A percentile compares a stretch with the other conserved stretches of the same genome.
These are phyloP conservation scores for Bellardia bayeri DNA, from an alignment of 2,888 invertebrate species.

Conservation along the genomic window DNA sequence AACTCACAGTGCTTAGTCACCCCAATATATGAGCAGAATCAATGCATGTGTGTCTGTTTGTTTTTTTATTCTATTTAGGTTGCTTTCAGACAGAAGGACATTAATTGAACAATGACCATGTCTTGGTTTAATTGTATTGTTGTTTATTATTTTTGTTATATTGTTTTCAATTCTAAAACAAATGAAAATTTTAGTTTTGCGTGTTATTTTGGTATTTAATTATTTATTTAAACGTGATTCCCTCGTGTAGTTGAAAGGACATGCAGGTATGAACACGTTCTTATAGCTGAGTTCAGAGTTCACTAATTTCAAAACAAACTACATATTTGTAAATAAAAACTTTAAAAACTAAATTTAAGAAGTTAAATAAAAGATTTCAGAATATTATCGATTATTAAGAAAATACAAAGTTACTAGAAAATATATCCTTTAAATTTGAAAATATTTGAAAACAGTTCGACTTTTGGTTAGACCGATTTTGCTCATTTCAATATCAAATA, in stretches of 20 bases:
- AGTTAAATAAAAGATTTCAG: too few relatives aligned
- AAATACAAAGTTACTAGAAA: too few relatives aligned
- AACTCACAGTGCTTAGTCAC: neutral
- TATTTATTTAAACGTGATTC: constrained; percentile 28
- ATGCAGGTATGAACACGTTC: neutral
- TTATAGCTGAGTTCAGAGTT: too few relatives aligned
- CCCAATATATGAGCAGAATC: constrained; percentile 5
- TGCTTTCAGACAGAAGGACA: constrained; percentile 40
- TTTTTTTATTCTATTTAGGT: constrained; percentile 20
- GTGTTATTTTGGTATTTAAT: constrained; percentile 50
- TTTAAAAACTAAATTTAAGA: too few relatives aligned
- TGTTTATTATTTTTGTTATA: neutral
- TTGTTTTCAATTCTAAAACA: constrained; percentile 38
- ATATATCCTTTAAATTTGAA: too few relatives aligned
- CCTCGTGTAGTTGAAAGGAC: constrained; percentile 11
- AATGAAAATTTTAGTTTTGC: constrained; percentile 57
- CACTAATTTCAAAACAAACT: too few relatives aligned
- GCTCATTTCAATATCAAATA: too few relatives aligned
- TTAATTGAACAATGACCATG: constrained; percentile 60
- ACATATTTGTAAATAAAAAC: too few relatives aligned
- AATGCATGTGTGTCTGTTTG: constrained; percentile 7
- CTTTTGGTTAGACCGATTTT: too few relatives aligned
- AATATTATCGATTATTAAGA: too few relatives aligned
- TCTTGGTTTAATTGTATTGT: constrained; percentile 18
- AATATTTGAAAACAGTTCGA: too few relatives aligned